Evolutionary conservation across 2,113 vertebrate species (phyloP).

Genomic region (Labeo rohita): DNA sequence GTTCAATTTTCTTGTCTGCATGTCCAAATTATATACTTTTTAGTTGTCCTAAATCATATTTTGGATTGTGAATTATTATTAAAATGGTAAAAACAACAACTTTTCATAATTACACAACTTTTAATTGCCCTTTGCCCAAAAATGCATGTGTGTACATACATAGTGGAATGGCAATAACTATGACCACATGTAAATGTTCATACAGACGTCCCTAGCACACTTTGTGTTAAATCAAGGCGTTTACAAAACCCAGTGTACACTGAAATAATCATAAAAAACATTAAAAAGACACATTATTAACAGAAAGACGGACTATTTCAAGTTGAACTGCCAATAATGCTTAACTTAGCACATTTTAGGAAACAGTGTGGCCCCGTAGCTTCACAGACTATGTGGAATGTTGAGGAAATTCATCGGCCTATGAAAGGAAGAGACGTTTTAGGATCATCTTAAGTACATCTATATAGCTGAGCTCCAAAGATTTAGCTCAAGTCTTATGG

Average conservation of each 20-base stretch:
- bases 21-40: neutral
- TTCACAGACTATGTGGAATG: slow-evolving; percentile 72
- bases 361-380: slow-evolving; percentile 66
- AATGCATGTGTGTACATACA: slow-evolving; percentile 13
- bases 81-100: neutral
- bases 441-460: slow-evolving; percentile 57
- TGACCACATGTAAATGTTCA: neutral
- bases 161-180: slow-evolving; percentile 3
- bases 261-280: neutral
- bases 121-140: slow-evolving; percentile 23
- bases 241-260: slow-evolving; percentile 29
- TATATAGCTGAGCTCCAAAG: slow-evolving; percentile 77
- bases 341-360: slow-evolving; percentile 61
- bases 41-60: neutral
- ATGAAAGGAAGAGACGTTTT: slow-evolving; percentile 64
- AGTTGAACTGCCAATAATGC: slow-evolving; percentile 62
- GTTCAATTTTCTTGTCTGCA: neutral
- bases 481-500: slow-evolving; percentile 83
- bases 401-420: slow-evolving; percentile 68
- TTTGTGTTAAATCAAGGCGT: slow-evolving; percentile 37
- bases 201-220: neutral
- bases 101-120: neutral
- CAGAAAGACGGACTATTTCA: slow-evolving; percentile 19
- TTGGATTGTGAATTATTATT: neutral
- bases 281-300: slow-evolving; percentile 10